Base-by-base conservation (phyloP, 2,113 vertebrate genomes). In the Saguinus imperator region DNA sequence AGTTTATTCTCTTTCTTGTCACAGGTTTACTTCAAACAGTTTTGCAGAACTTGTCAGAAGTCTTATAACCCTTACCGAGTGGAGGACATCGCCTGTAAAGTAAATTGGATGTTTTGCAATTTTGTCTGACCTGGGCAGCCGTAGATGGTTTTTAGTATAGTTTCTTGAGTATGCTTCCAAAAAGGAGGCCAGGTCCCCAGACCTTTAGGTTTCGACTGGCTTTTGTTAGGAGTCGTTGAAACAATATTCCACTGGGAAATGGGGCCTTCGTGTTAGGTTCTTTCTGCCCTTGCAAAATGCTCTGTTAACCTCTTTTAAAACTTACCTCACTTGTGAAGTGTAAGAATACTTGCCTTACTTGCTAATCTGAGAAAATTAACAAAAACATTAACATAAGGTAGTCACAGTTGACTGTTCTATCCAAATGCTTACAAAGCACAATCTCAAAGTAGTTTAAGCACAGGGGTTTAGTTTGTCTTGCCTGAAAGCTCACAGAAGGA, bases 21-120 rank as follows among this genome's bases (percentile, higher is more conserved):
- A 2, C 98, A 99, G 99, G 99, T 99, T 58, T 99, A 99, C 98
- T 99, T 99, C 98, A 99, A 99, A 96, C 99, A 99, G 98, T 99
- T 99, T 93, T 99, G 99, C 97, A 99, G 99, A 76, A 99, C 99
- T 55, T 99, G 99, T 98, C 99, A 99, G 97, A 99, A 99, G 94
- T 98, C 99, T 40, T 99, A 99, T 96, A 99, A 99, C 97, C 99
- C 99, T 5, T 99, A 99, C 95, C 99, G 99, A 0, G 99, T 99
- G 43, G 99, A 99, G 96, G 99, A 99, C 96, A 99, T 99, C 98
- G 99, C 99, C 37, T 99, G 99, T 93, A 99, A 99, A 96, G 99
- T 99, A 99, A 99, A 98, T 23, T 0, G 0, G 3, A 37, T 2
- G 21, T 81, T 48, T 91, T 89, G 23, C 87, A 25, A 57, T 70